Conservation (phyloP, 2,888 invertebrate genomes). For the Amphiduros pacificus region DNA sequence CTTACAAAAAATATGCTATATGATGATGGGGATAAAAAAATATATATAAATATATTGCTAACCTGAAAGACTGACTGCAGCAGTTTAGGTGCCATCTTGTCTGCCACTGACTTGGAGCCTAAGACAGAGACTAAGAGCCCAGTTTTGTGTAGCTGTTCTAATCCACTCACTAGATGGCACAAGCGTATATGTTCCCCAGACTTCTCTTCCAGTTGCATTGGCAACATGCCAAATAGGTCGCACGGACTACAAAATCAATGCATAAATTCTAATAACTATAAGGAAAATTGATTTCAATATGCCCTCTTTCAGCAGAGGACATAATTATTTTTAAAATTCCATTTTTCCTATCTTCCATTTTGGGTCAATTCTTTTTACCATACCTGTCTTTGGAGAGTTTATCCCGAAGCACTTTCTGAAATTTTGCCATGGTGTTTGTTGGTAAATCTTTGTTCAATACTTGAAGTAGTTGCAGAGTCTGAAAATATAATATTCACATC, state of each 20-base stretch:
- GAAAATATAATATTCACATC: neutral
- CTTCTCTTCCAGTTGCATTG: constrained; percentile 33
- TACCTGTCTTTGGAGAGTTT: constrained; percentile 34
- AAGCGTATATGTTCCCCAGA: constrained; percentile 33
- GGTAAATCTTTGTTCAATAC: constrained; percentile 35
- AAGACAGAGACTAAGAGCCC: constrained; percentile 32
- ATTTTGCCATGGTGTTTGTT: constrained; percentile 17
- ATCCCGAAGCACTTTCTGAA: constrained; percentile 30
- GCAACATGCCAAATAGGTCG: constrained; percentile 36
- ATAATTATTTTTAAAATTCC: no score
- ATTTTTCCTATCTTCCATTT: neutral
- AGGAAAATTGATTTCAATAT: no score
- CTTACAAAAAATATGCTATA: neutral
- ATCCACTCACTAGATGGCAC: constrained; percentile 43
- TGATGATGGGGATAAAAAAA: neutral
- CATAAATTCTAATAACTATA: no score
- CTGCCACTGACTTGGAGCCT: neutral
- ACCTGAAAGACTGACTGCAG: constrained; percentile 40
- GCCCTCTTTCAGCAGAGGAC: no score
- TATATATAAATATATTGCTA: neutral
- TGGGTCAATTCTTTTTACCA: no score
- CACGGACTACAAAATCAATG: constrained; percentile 29
- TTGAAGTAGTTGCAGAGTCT: constrained; percentile 32
- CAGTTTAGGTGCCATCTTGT: constrained; percentile 32
- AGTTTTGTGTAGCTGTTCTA: constrained; percentile 38